Conservation (phyloP, 2,888 invertebrate genomes). For the Boloria selene region DNA sequence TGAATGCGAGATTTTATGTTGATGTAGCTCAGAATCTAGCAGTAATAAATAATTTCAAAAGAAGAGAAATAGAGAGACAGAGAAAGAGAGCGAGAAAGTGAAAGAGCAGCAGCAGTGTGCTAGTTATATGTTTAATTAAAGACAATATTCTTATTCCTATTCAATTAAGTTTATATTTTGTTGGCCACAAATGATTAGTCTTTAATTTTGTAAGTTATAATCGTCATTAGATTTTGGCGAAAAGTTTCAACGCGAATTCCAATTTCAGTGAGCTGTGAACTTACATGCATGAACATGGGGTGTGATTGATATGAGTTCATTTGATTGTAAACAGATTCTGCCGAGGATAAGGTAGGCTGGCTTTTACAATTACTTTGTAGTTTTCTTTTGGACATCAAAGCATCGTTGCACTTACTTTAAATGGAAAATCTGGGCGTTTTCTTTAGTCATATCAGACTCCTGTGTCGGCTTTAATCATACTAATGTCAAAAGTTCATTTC, state of each 20-base stretch:
- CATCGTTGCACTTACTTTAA: constrained; percentile 35
- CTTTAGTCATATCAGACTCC: constrained; percentile 25
- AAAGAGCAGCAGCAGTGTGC: too few relatives aligned
- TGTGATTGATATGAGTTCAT: not conserved
- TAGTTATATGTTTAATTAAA: too few relatives aligned
- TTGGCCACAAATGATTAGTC: too few relatives aligned
- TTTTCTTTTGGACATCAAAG: constrained; percentile 35
- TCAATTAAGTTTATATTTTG: too few relatives aligned
- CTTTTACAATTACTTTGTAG: constrained; percentile 31
- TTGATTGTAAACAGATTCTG: constrained; percentile 9
- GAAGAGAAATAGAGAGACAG: too few relatives aligned
- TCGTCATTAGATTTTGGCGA: too few relatives aligned
- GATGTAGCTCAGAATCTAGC: too few relatives aligned
- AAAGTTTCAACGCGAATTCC: too few relatives aligned
- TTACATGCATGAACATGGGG: not conserved
- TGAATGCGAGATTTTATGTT: not conserved
- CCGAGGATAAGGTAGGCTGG: constrained; percentile 1
- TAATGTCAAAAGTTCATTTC: constrained; percentile 34
- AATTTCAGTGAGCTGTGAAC: not conserved
- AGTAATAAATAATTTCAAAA: too few relatives aligned
- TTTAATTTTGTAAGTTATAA: too few relatives aligned
- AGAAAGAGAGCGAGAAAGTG: too few relatives aligned
- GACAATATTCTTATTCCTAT: too few relatives aligned
- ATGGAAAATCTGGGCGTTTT: constrained; percentile 33
- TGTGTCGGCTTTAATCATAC: constrained; percentile 33